These are phyloP conservation scores for Myotis findleyi DNA, from an alignment of 2,797 vertebrate species.

Conservation along the genomic window DNA sequence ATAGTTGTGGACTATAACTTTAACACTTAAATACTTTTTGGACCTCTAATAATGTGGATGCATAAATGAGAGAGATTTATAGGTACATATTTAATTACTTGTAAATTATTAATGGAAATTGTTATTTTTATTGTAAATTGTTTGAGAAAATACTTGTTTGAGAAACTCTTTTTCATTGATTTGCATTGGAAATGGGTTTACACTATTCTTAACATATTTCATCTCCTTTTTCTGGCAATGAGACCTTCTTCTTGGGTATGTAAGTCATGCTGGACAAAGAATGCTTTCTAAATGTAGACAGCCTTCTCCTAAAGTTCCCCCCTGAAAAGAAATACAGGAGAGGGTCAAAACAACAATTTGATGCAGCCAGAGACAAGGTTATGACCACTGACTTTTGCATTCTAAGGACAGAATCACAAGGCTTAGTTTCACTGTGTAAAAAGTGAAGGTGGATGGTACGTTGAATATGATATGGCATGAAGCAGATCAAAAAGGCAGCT, in stretches of 20 bases:
- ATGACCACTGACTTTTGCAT: constrained; percentile 96
- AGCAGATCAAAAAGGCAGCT: constrained; percentile 93
- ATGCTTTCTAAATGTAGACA: constrained; percentile 89
- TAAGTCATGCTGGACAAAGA: constrained; percentile 83
- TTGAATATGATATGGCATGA: constrained; percentile 96
- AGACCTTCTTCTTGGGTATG: constrained; percentile 82
- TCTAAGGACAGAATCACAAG: constrained; percentile 86
- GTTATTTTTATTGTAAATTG: constrained; percentile 53
- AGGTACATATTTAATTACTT: constrained; percentile 13
- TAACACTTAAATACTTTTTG: constrained; percentile 23
- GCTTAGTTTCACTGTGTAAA: constrained; percentile 71
- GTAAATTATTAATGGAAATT: constrained; percentile 13
- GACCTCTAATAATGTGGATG: background rate
- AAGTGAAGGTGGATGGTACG: constrained; percentile 92
- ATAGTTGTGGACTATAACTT: constrained; percentile 43
- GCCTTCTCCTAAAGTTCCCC: constrained; percentile 92
- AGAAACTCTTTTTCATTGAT: background rate
- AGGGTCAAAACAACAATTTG: constrained; percentile 97
- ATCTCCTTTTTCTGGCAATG: constrained; percentile 81
- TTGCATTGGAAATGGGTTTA: constrained; percentile 17
- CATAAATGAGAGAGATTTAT: constrained; percentile 61
- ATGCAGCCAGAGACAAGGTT: constrained; percentile 93
- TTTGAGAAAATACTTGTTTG: constrained; percentile 45
- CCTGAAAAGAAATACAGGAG: constrained; percentile 97
- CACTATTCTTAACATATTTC: constrained; percentile 76